Percentiles rank a stretch among this genome's conserved stretches.
phyloP scores from a whole-genome alignment of 2,113 vertebrate species.

The Delphinus delphis region DNA sequence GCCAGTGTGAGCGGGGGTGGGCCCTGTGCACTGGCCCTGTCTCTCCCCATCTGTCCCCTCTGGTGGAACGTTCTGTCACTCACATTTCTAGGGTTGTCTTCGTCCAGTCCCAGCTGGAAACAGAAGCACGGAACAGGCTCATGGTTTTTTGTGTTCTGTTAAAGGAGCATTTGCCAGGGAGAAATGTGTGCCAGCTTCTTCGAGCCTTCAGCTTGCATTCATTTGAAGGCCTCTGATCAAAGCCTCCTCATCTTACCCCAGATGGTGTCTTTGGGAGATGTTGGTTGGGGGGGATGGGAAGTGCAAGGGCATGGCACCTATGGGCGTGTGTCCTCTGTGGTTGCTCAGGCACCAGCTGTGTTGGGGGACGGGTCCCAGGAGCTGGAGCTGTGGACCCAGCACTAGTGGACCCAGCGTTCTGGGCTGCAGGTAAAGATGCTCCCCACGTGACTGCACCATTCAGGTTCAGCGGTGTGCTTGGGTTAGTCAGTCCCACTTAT shows the following conservation, averaged over 20 bases:
- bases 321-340: not conserved
- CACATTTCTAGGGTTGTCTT: slow-evolving; percentile 23
- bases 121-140: not conserved
- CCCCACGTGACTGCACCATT: rapidly evolving
- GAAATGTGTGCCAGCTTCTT: not conserved
- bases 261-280: not conserved
- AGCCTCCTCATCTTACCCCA: not conserved
- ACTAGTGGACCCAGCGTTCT: not conserved
- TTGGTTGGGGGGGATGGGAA: not conserved
- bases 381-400: not conserved
- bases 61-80: not conserved
- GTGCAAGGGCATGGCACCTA: not conserved
- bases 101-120: slow-evolving; percentile 13
- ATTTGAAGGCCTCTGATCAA: not conserved
- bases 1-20: rapidly evolving
- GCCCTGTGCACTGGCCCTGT: not conserved
- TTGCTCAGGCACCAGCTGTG: not conserved
- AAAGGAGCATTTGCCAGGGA: not conserved
- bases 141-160: not conserved
- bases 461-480: not conserved
- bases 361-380: too few relatives aligned
- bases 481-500: rapidly evolving
- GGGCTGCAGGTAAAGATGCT: not conserved
- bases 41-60: not conserved
- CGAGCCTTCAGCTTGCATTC: not conserved